Conservation (phyloP, 2,113 vertebrate species). For the Henicopernis longicauda region DNA sequence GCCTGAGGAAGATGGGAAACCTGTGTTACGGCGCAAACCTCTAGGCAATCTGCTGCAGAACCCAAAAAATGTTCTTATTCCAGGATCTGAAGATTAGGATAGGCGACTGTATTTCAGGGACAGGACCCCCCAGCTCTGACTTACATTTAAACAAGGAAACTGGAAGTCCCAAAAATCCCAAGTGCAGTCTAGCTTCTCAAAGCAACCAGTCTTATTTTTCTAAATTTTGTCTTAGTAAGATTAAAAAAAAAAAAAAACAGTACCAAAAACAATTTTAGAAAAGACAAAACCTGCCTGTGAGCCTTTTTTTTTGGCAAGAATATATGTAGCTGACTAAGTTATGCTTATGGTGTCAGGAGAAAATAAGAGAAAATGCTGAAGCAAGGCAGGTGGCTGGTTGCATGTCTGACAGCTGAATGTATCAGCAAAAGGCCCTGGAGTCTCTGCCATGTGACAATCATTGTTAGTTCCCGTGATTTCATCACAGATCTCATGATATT, state of each 20-base stretch:
- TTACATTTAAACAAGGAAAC: not conserved
- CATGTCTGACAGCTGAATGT: not conserved
- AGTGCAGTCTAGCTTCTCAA: not conserved
- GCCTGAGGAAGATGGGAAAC: not conserved
- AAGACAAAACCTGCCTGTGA: not conserved
- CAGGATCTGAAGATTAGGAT: not conserved
- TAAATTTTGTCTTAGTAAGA: not conserved
- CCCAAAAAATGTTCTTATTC: not conserved
- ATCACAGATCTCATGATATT: not conserved
- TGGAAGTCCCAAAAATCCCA: not conserved
- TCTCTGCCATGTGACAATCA: not conserved
- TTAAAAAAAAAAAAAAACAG: too few species aligned
- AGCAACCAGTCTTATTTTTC: not conserved
- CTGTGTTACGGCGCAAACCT: rapidly evolving
- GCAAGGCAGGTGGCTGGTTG: not conserved
- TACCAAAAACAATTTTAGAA: not conserved
- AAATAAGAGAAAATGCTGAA: not conserved
- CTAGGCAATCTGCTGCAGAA: not conserved
- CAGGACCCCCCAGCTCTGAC: not conserved
- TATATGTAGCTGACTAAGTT: not conserved
- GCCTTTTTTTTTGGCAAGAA: not conserved
- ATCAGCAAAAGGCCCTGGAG: not conserved
- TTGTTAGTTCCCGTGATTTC: not conserved
- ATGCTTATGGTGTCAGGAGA: not conserved
- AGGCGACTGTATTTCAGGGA: not conserved